Base-by-base conservation (phyloP, 1,140 invertebrate genomes). In the Drosophila subpulchrella region DNA sequence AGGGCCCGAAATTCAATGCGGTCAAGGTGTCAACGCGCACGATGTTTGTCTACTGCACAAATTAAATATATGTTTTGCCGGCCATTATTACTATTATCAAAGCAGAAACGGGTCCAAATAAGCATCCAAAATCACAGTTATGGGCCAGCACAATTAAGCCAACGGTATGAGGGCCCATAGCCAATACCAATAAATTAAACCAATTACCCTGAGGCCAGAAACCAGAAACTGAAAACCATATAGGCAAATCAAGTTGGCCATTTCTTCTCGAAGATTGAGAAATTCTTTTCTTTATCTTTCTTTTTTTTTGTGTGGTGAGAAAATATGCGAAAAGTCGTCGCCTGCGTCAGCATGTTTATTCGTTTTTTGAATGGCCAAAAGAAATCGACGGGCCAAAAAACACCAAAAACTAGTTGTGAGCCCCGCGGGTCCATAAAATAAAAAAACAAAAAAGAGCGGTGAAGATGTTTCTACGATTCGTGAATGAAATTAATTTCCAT, bases 401-500 rank as follows among this genome's bases (percentile, higher is more conserved):
- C 39, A 6, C 32, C 42, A 65, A 30, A 86, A 86, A 86, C 82
- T 58, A 71, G 82, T 85, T 85, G 62, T 42, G 56, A 76, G 61
- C 58, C 39, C 32, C 41, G 34, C 48, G 44, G 71, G 17, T 27
- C 24, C 42, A 44, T 12, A 39, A 17, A 17, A 7, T 15, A 39
- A 13, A 51, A 34, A 32, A 50, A 60, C 51, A 30, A 34, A 38
- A 17, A 38, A 38, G 46, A 50, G 57, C 54, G 5, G 34, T 32
- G 56, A 65, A 88, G 75, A 88, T 86, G 79, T 73, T 78, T 63
- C 70, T 74, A 32, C 76, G 73, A 67, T 81, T 78, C 63, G 71
- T 86, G 83, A 86, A 86, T 86, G 82, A 86, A 86, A 86, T 86
- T 88, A 86, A 88, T 86, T 86, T 86, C 79, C 65, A 88, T 86